phyloP scores from a whole-genome alignment of 2,113 vertebrate species.

The Clarias batrachus region DNA sequence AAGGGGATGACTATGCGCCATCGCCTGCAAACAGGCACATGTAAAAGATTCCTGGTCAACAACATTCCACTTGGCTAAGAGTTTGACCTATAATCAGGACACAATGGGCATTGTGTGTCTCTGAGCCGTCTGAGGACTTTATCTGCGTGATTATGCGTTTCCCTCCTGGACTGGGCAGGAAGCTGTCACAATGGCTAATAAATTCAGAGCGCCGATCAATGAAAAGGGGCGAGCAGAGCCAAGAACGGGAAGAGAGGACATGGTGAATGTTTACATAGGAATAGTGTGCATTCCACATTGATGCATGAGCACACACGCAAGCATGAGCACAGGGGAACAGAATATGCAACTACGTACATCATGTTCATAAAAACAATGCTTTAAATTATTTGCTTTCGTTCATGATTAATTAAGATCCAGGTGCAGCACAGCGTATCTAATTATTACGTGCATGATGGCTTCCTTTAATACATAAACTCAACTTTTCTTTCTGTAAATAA shows the following conservation, averaged over 20 bases:
- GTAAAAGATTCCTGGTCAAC: constrained; percentile 60
- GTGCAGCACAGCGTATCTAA: too few species aligned
- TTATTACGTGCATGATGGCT: background rate
- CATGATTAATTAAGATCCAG: background rate
- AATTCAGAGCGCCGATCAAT: constrained; percentile 68
- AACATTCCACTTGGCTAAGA: constrained; percentile 63
- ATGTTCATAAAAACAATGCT: background rate
- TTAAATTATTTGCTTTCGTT: background rate
- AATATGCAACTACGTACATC: background rate
- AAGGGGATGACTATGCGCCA: constrained; percentile 47
- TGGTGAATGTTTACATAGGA: constrained; percentile 58
- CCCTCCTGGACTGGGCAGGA: constrained; percentile 71
- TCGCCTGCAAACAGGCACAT: constrained; percentile 46
- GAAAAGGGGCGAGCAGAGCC: constrained; percentile 45
- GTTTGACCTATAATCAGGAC: constrained; percentile 71
- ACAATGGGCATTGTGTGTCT: constrained; percentile 75
- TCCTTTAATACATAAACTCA: background rate
- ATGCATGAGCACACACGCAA: constrained; percentile 34
- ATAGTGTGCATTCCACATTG: constrained; percentile 46
- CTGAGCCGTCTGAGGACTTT: constrained; percentile 62
- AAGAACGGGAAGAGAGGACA: constrained; percentile 43
- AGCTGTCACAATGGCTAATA: constrained; percentile 79
- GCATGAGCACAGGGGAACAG: background rate
- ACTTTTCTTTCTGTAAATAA: background rate
- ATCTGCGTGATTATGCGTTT: constrained; percentile 70